Percentiles rank a stretch among this genome's conserved stretches.
Evolutionary conservation across 2,113 vertebrate species (phyloP).

Genomic region (Archilochus colubris): DNA sequence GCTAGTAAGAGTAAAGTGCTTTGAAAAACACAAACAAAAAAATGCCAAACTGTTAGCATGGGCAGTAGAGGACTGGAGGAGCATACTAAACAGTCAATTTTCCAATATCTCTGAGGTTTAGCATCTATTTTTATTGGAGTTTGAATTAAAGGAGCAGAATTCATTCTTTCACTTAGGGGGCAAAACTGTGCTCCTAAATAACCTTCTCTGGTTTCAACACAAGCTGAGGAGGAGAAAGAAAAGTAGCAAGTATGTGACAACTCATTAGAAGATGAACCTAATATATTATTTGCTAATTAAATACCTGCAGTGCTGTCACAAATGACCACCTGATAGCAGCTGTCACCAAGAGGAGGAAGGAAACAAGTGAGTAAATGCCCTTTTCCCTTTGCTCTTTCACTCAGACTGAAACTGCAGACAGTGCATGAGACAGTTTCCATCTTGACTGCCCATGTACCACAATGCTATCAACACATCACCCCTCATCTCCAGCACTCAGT

Average conservation of each 20-base stretch:
- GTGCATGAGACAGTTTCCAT: neutral
- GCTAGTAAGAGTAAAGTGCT: neutral
- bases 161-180: neutral
- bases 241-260: neutral
- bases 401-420: neutral
- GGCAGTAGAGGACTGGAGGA: neutral
- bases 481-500: neutral
- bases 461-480: neutral
- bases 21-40: neutral
- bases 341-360: neutral
- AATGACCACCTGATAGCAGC: neutral
- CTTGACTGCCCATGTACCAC: fast-evolving
- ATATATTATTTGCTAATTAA: neutral
- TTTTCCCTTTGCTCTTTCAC: neutral
- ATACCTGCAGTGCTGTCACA: neutral
- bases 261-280: neutral
- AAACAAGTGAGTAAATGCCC: neutral
- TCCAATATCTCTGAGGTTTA: neutral
- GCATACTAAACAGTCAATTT: neutral
- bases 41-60: fast-evolving
- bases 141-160: neutral
- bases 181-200: neutral
- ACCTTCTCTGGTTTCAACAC: neutral
- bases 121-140: neutral
- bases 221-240: neutral